Conservation (phyloP, 2,888 invertebrate genomes). For the Antheraea assamensis region DNA sequence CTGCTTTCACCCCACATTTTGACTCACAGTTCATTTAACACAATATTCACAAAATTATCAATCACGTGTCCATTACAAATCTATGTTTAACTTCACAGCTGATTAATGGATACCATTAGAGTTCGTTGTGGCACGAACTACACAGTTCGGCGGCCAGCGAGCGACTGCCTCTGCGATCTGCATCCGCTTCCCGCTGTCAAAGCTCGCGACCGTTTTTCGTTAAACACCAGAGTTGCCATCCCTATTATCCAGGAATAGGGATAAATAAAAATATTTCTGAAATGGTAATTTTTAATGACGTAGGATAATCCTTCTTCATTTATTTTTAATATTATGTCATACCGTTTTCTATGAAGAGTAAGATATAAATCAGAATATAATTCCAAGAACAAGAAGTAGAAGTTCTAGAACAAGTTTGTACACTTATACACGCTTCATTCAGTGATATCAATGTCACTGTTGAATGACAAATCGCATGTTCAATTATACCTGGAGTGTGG, state of each 20-base stretch:
- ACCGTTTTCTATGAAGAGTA: not conserved
- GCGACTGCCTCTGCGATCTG: not conserved
- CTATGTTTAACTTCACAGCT: conserved; percentile 8
- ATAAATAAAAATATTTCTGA: conserved; percentile 4
- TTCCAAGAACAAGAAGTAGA: too few species aligned
- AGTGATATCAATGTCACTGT: too few species aligned
- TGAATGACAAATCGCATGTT: not conserved
- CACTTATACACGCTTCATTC: not conserved
- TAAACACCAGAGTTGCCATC: conserved; percentile 9
- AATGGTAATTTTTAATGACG: not conserved
- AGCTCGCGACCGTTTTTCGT: conserved; percentile 7
- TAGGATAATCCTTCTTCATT: not conserved
- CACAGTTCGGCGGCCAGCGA: conserved; percentile 12
- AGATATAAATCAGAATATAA: not conserved
- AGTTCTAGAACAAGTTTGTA: not conserved
- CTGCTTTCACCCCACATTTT: conserved; percentile 75
- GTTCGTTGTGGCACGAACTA: conserved; percentile 15
- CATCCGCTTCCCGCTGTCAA: conserved; percentile 9
- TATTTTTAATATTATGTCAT: not conserved
- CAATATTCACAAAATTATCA: conserved; percentile 28
- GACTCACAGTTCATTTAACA: conserved; percentile 29
- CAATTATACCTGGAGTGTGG: not conserved
- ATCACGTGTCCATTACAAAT: conserved; percentile 12
- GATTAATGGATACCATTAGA: conserved; percentile 1
- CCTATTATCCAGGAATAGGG: conserved; percentile 2